phyloP scores from a whole-genome alignment of 1,140 invertebrate genomes.

The Diploscapter pachys region DNA sequence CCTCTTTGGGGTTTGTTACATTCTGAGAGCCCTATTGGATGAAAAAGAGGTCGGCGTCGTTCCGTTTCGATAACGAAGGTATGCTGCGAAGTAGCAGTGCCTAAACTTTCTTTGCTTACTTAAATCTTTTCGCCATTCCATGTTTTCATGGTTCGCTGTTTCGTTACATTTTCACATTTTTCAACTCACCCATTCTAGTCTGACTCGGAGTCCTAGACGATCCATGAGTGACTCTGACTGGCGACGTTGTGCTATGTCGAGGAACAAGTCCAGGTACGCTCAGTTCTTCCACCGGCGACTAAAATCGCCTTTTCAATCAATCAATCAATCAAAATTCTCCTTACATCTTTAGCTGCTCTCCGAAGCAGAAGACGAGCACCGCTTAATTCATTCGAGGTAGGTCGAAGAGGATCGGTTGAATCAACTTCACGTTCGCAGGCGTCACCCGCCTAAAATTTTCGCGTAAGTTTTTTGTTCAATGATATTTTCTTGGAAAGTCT shows the following conservation, averaged over 20 bases:
- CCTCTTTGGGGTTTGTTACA: too few species aligned
- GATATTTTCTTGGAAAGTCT: too few species aligned
- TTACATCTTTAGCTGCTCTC: conserved; percentile 13
- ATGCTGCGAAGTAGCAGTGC: conserved; percentile 18
- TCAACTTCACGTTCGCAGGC: conserved; percentile 25
- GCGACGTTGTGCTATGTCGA: too few species aligned
- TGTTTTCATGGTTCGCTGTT: conserved; percentile 2
- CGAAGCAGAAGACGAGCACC: conserved; percentile 22
- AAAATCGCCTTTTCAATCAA: too few species aligned
- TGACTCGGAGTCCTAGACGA: background rate
- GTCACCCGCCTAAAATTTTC: too few species aligned
- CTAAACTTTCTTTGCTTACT: conserved; percentile 7
- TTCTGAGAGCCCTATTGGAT: conserved; percentile 13
- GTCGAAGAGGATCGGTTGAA: conserved; percentile 15
- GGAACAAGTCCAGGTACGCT: too few species aligned
- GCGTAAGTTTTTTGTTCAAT: too few species aligned
- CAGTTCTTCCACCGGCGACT: too few species aligned
- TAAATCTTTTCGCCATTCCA: background rate
- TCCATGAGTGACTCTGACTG: too few species aligned
- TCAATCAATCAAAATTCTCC: too few species aligned
- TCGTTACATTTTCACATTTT: conserved; percentile 7
- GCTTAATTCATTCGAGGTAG: conserved; percentile 18
- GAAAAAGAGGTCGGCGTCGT: conserved; percentile 8
- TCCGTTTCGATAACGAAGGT: conserved; percentile 23
- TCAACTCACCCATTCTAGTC: background rate